phyloP scores from a whole-genome alignment of 1,140 invertebrate genomes.

The Brachystomella parvula region DNA sequence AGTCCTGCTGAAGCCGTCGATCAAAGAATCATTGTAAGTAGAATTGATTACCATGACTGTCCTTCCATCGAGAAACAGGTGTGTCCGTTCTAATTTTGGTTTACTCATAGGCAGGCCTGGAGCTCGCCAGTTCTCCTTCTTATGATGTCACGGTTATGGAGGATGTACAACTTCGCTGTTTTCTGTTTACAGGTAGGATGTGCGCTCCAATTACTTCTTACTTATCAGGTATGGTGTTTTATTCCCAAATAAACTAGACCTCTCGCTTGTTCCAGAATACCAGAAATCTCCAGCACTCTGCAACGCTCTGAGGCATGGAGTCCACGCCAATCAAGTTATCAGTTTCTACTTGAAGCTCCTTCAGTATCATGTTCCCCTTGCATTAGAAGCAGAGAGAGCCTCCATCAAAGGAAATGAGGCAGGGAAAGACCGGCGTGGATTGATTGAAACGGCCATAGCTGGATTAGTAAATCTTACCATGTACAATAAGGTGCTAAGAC shows the following conservation, averaged over 20 bases:
- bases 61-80: not conserved
- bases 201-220: not conserved
- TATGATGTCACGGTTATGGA: not conserved
- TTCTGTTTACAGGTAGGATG: not conserved
- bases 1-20: no score
- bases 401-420: not conserved
- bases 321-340: not conserved
- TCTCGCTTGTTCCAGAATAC: no score
- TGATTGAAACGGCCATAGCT: not conserved
- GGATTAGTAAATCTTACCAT: not conserved
- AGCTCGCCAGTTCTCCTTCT: not conserved
- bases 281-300: no score
- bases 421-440: not conserved
- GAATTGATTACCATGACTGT: not conserved
- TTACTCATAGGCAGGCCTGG: not conserved
- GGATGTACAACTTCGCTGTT: not conserved
- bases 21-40: no score
- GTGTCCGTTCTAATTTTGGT: not conserved
- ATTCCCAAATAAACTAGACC: not conserved
- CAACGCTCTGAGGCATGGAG: not conserved
- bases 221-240: not conserved
- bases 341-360: not conserved
- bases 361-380: not conserved
- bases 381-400: not conserved
- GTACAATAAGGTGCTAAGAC: not conserved